Conservation (phyloP, 2,888 invertebrate species). For the Morinoia aosen region DNA sequence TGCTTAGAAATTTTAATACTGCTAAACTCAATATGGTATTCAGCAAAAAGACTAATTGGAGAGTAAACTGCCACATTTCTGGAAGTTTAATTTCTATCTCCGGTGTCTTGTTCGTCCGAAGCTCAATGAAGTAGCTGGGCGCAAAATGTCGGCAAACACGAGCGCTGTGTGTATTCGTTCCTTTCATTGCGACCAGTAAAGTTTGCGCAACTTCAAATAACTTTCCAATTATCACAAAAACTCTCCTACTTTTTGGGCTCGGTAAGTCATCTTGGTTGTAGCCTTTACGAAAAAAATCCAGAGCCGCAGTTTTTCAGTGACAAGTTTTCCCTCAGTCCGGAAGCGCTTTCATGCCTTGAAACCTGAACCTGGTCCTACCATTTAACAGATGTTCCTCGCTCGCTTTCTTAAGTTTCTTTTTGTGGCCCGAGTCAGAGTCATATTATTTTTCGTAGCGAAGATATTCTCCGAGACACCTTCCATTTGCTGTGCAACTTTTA, state of each 20-base stretch:
- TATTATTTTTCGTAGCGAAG: constrained; percentile 27
- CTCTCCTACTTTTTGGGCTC: neutral
- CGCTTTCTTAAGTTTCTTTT: constrained; percentile 26
- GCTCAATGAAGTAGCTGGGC: neutral
- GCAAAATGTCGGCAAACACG: neutral
- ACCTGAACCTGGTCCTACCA: constrained; percentile 15
- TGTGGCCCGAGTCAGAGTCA: constrained; percentile 19
- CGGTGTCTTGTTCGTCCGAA: neutral
- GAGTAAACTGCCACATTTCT: neutral
- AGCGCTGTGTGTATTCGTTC: neutral
- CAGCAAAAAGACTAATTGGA: neutral
- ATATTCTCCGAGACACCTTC: constrained; percentile 26
- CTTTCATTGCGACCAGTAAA: neutral
- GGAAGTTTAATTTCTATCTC: neutral
- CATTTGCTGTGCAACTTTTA: constrained; percentile 26
- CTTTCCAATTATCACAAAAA: constrained; percentile 12
- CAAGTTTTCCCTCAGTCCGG: neutral
- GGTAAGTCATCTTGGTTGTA: constrained; percentile 12
- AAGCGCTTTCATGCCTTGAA: constrained; percentile 1
- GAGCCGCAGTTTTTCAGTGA: neutral
- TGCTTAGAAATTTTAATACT: too few species aligned
- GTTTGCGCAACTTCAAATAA: neutral
- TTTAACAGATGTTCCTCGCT: constrained; percentile 29
- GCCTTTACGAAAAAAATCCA: neutral
- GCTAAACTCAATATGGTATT: neutral